Evolutionary conservation across 1,140 invertebrate genomes (phyloP).

Genomic region (Micrasema longulum): DNA sequence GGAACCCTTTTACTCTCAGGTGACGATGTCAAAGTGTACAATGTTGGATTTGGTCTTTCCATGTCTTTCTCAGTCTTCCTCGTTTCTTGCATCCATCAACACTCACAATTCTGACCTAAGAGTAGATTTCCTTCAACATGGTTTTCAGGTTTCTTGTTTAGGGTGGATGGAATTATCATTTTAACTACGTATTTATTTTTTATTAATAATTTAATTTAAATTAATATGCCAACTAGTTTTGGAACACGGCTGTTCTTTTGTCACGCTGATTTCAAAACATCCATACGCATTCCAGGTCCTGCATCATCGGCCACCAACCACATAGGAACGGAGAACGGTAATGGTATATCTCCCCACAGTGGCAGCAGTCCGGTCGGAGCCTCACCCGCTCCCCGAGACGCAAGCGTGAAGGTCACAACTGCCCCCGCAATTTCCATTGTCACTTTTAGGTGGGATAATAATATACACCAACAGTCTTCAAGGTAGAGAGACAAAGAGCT

Average conservation of each 20-base stretch:
- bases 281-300: constrained; percentile 39
- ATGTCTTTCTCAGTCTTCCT: too few species aligned
- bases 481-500: constrained; percentile 72
- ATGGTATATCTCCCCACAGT: constrained; percentile 48
- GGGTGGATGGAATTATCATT: too few species aligned
- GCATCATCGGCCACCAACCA: constrained; percentile 48
- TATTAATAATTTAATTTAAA: constrained; percentile 6
- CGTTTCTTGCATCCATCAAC: too few species aligned
- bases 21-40: too few species aligned
- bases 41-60: too few species aligned
- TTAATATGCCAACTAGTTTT: too few species aligned
- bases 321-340: constrained; percentile 54
- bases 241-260: too few species aligned
- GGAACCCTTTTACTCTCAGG: too few species aligned
- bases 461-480: constrained; percentile 64
- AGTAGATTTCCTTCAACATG: too few species aligned
- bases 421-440: constrained; percentile 85
- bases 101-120: too few species aligned
- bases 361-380: constrained; percentile 41
- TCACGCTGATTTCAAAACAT: background rate
- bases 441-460: constrained; percentile 85
- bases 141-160: too few species aligned
- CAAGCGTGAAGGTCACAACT: constrained; percentile 71
- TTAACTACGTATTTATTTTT: background rate
- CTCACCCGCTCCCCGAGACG: constrained; percentile 63